Percentiles rank a stretch among this genome's conserved stretches.
phyloP scores from a whole-genome alignment of 2,797 vertebrate species.

The Numenius phaeopus region DNA sequence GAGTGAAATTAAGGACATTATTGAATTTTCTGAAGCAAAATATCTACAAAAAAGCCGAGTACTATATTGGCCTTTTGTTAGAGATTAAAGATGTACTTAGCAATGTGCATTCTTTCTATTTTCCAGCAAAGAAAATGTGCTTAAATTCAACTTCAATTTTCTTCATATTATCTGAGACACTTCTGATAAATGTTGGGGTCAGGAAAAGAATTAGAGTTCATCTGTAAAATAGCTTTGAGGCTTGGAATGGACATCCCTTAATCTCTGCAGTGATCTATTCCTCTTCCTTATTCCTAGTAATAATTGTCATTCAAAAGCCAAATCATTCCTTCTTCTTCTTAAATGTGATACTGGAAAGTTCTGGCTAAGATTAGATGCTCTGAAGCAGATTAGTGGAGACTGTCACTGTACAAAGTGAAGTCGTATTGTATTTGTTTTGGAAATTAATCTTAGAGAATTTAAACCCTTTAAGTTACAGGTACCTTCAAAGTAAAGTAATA shows the following conservation, averaged over 20 bases:
- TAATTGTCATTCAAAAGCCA: neutral
- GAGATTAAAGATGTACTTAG: neutral
- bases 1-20: conserved; percentile 22
- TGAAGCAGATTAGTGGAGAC: neutral
- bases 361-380: neutral
- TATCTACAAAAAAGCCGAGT: neutral
- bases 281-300: neutral
- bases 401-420: neutral
- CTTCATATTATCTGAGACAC: neutral
- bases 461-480: neutral
- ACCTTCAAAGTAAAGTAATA: neutral
- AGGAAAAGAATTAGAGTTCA: neutral
- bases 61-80: neutral
- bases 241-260: neutral
- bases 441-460: neutral
- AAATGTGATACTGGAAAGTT: neutral
- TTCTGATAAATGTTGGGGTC: neutral
- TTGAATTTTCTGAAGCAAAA: conserved; percentile 13
- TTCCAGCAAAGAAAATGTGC: neutral
- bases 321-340: neutral
- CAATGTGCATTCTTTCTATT: neutral
- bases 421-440: neutral
- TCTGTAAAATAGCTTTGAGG: neutral
- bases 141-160: neutral
- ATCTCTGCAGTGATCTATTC: neutral